Evolutionary conservation across 2,888 invertebrate genomes (phyloP), one percentile per base, ranked within the genome.

Genomic region (Cataglyphis rosenhaueri): DNA sequence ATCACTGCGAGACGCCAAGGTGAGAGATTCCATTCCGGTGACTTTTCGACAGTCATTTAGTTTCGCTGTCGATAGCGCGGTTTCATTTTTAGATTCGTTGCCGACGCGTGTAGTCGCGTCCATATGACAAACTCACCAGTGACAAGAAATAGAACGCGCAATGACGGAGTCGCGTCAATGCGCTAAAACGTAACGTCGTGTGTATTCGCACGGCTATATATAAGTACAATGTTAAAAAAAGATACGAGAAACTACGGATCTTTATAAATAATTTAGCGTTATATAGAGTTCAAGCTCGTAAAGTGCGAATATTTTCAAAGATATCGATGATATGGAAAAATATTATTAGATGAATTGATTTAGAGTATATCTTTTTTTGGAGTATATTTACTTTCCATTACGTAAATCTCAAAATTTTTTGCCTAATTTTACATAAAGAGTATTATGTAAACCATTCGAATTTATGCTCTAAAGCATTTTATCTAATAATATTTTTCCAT

Each of bases 11-110:
- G 61, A 83, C 86, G 81, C 81, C 75, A 81, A 83, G 71, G 83
- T 75, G 59, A 84, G 59, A 35, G 48, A 84, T 88, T 86, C 89
- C 84, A 83, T 59, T 65, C 21, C 64, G 81, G 25, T 82, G 83
- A 86, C 81, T 85, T 81, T 64, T 79, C 79, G 59, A 18, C 44
- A 70, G 78, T 79, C 59, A 79, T 79, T 79, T 70, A 70, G 78
- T 79, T 55, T 44, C 18, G 59, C 59, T 79, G 78, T 79, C 78
- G 78, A 79, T 79, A 79, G 70, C 32, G 59, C 59, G 59, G 25
- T 41, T 79, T 61, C 78, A 79, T 79, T 79, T 79, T 79, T 79
- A 79, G 70, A 70, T 79, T 79, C 59, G 78, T 79, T 79, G 78
- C 78, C 78, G 78, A 79, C 78, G 59, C 48, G n/a, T 52, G n/a